A percentile compares a stretch with the other conserved stretches of the same genome.
phyloP scores from a whole-genome alignment of 2,113 vertebrate genomes.

The Indri indri region DNA sequence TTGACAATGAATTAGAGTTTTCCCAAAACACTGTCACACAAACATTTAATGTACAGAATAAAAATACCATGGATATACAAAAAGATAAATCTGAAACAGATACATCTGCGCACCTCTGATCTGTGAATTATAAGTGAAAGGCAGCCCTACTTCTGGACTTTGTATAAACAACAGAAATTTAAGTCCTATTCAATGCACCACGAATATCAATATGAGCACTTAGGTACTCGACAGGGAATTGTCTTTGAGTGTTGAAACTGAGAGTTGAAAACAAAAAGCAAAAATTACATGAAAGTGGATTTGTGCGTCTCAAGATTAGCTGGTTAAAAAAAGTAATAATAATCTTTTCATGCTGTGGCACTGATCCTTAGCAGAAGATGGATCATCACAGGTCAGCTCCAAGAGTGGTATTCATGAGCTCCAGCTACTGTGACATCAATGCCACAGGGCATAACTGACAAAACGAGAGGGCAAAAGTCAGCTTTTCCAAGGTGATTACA shows the following conservation, averaged over 20 bases:
- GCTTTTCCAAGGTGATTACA: neutral
- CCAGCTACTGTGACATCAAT: neutral
- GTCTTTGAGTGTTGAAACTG: constrained; percentile 18
- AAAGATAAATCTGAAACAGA: neutral
- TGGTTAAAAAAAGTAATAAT: neutral
- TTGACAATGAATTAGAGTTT: neutral
- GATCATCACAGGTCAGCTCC: neutral
- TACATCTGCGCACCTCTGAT: neutral
- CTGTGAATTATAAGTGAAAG: neutral
- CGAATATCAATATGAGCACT: neutral
- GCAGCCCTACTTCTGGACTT: neutral
- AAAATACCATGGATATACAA: constrained; percentile 9
- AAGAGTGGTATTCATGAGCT: neutral
- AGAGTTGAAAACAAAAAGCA: constrained; percentile 37
- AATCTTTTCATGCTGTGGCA: constrained; percentile 25
- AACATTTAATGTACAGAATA: constrained; percentile 16
- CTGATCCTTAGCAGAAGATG: neutral
- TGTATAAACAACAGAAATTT: constrained; percentile 17
- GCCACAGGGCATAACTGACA: neutral
- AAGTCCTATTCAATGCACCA: neutral
- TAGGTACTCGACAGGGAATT: constrained; percentile 3
- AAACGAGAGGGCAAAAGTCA: neutral
- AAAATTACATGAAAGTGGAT: constrained; percentile 18
- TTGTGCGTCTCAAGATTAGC: constrained; percentile 10
- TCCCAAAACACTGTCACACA: constrained; percentile 17